Conservation (phyloP, 2,888 invertebrate species). For the Flabesymbios commensalis region DNA sequence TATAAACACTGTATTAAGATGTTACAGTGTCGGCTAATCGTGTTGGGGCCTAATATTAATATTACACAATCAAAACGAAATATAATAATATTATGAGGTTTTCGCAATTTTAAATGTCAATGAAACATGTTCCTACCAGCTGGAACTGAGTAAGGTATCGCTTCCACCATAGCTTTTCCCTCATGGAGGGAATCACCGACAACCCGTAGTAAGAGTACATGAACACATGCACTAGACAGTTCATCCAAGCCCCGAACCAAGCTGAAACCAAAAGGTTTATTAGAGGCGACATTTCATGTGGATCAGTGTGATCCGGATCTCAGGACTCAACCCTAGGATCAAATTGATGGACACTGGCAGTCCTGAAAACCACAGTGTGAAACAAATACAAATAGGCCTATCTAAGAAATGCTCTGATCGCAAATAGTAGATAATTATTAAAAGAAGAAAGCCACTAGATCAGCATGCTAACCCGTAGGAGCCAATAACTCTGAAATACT, state of each 20-base stretch:
- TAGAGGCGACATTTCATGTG: too few relatives aligned
- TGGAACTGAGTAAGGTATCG: conserved; percentile 90
- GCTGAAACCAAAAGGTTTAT: conserved; percentile 21
- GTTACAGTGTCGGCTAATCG: too few relatives aligned
- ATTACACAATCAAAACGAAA: not conserved
- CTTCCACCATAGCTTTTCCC: conserved; percentile 91
- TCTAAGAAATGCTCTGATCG: not conserved
- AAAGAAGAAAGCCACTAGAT: not conserved
- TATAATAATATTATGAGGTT: not conserved
- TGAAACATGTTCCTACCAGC: conserved; percentile 72
- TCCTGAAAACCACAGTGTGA: not conserved
- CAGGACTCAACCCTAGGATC: not conserved
- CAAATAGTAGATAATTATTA: not conserved
- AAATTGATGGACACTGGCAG: not conserved
- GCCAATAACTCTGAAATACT: too few relatives aligned
- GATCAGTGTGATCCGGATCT: not conserved
- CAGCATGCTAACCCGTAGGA: too few relatives aligned
- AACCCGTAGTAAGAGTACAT: conserved; percentile 94
- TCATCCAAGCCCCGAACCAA: conserved; percentile 29
- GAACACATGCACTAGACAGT: conserved; percentile 76
- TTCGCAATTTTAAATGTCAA: not conserved
- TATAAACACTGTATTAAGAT: too few relatives aligned
- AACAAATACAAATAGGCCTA: not conserved
- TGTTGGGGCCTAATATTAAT: too few relatives aligned
- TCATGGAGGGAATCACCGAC: conserved; percentile 77